Percentiles rank a stretch among this genome's conserved stretches.
These are phyloP conservation scores for Noctua fimbriata DNA, from an alignment of 2,888 invertebrate species.

Conservation along the genomic window DNA sequence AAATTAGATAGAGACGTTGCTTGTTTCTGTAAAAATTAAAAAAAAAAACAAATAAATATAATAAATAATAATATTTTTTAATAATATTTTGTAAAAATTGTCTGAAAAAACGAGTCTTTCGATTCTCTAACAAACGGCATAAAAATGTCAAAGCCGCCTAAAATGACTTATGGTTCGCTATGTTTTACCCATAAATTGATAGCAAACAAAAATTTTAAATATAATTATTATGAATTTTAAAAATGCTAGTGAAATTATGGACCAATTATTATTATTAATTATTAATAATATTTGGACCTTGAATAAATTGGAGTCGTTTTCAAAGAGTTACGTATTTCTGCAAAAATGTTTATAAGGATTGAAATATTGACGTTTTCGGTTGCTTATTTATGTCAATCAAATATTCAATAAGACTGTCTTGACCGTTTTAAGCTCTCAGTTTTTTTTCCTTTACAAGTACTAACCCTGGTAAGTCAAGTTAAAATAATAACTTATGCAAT, in stretches of 20 bases:
- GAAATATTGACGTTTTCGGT: not conserved
- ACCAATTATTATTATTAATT: slow-evolving; percentile 3
- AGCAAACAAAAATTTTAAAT: too few species aligned
- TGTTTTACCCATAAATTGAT: too few species aligned
- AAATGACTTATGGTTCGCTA: too few species aligned
- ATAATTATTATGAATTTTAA: slow-evolving; percentile 20
- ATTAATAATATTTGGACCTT: slow-evolving; percentile 4
- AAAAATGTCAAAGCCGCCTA: too few species aligned
- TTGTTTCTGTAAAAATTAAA: too few species aligned
- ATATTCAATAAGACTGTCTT: not conserved
- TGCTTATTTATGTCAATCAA: not conserved
- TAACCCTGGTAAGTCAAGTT: not conserved
- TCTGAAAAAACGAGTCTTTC: too few species aligned
- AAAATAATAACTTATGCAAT: not conserved
- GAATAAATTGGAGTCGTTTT: not conserved
- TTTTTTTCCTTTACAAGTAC: not conserved
- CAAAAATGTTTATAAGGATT: not conserved
- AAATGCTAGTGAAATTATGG: slow-evolving; percentile 2
- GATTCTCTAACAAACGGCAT: too few species aligned
- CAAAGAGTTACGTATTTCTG: not conserved
- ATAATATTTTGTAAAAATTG: too few species aligned
- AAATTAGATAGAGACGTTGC: too few species aligned
- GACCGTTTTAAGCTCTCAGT: not conserved
- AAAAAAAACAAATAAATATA: too few species aligned
- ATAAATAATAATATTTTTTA: too few species aligned